Evolutionary conservation across 2,888 invertebrate species (phyloP).

Genomic region (Rosalia funebris): DNA sequence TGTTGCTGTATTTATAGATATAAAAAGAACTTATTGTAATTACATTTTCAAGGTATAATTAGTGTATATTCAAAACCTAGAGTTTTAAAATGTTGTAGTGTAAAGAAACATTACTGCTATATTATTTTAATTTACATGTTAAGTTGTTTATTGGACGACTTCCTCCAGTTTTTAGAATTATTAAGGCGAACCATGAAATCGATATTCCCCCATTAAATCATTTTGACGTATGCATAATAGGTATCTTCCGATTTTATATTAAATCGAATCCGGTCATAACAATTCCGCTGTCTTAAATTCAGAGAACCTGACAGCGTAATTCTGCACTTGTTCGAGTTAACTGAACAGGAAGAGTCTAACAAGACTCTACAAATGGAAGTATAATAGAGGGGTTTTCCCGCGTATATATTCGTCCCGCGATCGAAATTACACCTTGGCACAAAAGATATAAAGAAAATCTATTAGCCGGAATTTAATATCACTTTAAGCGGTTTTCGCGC

Average conservation of each 20-base stretch:
- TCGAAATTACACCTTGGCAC: slow-evolving; percentile 45
- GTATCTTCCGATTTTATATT: slow-evolving; percentile 17
- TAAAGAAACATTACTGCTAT: too few species aligned
- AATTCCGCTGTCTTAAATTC: slow-evolving; percentile 39
- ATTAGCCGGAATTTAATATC: slow-evolving; percentile 49
- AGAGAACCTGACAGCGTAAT: slow-evolving; percentile 48
- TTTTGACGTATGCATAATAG: slow-evolving; percentile 11
- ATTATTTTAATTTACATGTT: too few species aligned
- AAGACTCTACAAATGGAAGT: slow-evolving; percentile 44
- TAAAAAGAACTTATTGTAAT: too few species aligned
- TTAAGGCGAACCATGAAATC: too few species aligned
- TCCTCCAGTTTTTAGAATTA: too few species aligned
- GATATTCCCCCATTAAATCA: background rate
- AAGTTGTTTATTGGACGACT: too few species aligned
- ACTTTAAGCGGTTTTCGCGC: slow-evolving; percentile 18
- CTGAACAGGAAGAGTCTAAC: slow-evolving; percentile 46
- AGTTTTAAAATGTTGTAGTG: too few species aligned
- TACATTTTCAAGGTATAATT: too few species aligned
- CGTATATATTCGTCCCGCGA: slow-evolving; percentile 43
- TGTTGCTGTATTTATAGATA: too few species aligned
- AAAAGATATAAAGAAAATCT: slow-evolving; percentile 47
- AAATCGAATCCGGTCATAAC: slow-evolving; percentile 37
- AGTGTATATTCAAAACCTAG: too few species aligned
- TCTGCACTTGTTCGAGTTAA: slow-evolving; percentile 50
- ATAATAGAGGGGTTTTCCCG: slow-evolving; percentile 45